Base-by-base conservation (phyloP, 2,113 vertebrate genomes). In the Eublepharis macularius region DNA sequence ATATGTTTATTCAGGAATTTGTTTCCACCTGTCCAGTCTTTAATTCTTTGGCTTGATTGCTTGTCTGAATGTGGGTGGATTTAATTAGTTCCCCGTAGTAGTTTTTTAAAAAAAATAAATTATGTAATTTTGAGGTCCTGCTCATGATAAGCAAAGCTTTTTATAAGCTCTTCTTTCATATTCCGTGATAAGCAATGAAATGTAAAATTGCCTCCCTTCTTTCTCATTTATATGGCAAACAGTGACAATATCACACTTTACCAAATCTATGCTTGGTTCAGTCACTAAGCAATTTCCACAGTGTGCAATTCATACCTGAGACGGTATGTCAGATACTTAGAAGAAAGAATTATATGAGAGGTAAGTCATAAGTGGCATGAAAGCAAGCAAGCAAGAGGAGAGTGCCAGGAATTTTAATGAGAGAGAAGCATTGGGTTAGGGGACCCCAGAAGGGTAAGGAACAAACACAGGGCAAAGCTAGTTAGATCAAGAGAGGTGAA, bases 131-230 rank as follows among this genome's bases (percentile, higher is more conserved):
- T 83, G 63, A 19, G 47, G 77, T 90, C 83, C 43, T 72, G 81
- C 70, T 39, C 54, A 86, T 54, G 60, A 83, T 83, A 72, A 87
- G 16, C 57, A 76, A 2, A 4, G 49, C n/a, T 78, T 87, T n/a
- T 83, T 70, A 86, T 9, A 19, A 68, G 1, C 45, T 89, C 24
- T 80, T 86, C 34, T 76, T 36, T 6, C 13, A 51, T 65, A 88
- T 83, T 80, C 39, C 77, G 47, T 4, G 45, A 9, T 8, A 76
- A 24, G 83, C 80, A 41, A 82, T 76, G 80, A 66, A 70, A 83
- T 90, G 90, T 89, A 87, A 79, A 87, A 87, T 83, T 68, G 66
- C 69, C 43, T 73, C 29, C 54, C 68, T 82, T 79, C n/a, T 83
- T 79, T 87, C 54, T 83, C 81, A 74, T 87, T 87, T 66, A 54